phyloP scores from a whole-genome alignment of 2,888 invertebrate species.

The Metalampra italica region DNA sequence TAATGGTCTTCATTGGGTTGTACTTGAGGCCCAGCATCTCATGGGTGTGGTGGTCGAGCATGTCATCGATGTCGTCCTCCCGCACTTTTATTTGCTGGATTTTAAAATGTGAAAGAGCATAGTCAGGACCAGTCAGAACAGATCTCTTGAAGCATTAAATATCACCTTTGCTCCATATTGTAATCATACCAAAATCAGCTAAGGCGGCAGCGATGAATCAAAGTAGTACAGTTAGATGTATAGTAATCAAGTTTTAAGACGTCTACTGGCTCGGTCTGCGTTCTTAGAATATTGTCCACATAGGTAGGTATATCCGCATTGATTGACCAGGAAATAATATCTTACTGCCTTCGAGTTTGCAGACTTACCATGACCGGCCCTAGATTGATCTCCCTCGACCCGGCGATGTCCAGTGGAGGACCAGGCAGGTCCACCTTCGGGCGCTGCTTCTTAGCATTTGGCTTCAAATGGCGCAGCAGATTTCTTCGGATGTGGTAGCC shows the following conservation, averaged over 20 bases:
- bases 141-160: too few relatives aligned
- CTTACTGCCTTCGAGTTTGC: too few relatives aligned
- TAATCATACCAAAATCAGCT: too few relatives aligned
- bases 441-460: conserved; percentile 26
- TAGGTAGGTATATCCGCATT: too few relatives aligned
- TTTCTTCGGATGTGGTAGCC: conserved; percentile 61
- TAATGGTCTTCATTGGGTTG: conserved; percentile 48
- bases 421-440: conserved; percentile 49
- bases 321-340: too few relatives aligned
- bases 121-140: too few relatives aligned
- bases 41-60: conserved; percentile 39
- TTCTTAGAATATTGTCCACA: too few relatives aligned
- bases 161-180: too few relatives aligned
- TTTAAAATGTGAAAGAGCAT: background rate
- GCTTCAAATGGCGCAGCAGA: conserved; percentile 45
- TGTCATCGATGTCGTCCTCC: conserved; percentile 40
- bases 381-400: conserved; percentile 55
- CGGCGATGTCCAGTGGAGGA: conserved; percentile 52
- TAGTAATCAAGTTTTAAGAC: too few relatives aligned
- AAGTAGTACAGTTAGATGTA: too few relatives aligned
- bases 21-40: conserved; percentile 40
- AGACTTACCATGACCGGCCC: conserved; percentile 56
- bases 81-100: conserved; percentile 43
- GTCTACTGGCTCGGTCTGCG: too few relatives aligned
- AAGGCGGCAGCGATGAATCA: too few relatives aligned